Evolutionary conservation across 2,797 vertebrate species (phyloP).

Genomic region (Betta splendens): DNA sequence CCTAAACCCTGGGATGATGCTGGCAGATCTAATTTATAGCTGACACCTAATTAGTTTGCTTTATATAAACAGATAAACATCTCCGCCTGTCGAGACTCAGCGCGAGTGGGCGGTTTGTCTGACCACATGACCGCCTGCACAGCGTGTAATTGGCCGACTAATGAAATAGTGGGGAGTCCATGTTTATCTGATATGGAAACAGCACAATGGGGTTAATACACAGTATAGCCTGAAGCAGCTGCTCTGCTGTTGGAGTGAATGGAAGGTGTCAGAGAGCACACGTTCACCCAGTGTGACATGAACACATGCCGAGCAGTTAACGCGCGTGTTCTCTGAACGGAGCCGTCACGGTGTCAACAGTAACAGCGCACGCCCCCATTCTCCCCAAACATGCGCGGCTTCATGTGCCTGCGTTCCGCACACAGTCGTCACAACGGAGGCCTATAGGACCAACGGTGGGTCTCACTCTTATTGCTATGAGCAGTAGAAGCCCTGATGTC

Average conservation of each 20-base stretch:
- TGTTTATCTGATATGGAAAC: conserved; percentile 3
- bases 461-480: not conserved
- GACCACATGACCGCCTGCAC: conserved; percentile 12
- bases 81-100: conserved; percentile 28
- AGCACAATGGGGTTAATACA: not conserved
- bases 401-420: not conserved
- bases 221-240: not conserved
- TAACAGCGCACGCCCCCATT: not conserved
- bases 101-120: conserved; percentile 3
- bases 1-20: conserved; percentile 51
- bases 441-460: too few relatives aligned
- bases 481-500: conserved; percentile 7
- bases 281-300: not conserved
- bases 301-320: conserved; percentile 3
- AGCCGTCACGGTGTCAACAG: not conserved
- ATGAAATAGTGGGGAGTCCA: conserved; percentile 14
- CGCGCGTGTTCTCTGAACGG: not conserved
- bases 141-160: conserved; percentile 9
- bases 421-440: not conserved
- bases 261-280: not conserved
- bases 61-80: conserved; percentile 53
- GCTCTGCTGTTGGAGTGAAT: not conserved
- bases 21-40: conserved; percentile 55
- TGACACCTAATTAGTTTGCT: conserved; percentile 51
- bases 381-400: not conserved